A percentile compares a stretch with the other conserved stretches of the same genome.
phyloP scores from a whole-genome alignment of 37 sponge, comb jelly and placozoan species.

The Mnemiopsis leidyi region DNA sequence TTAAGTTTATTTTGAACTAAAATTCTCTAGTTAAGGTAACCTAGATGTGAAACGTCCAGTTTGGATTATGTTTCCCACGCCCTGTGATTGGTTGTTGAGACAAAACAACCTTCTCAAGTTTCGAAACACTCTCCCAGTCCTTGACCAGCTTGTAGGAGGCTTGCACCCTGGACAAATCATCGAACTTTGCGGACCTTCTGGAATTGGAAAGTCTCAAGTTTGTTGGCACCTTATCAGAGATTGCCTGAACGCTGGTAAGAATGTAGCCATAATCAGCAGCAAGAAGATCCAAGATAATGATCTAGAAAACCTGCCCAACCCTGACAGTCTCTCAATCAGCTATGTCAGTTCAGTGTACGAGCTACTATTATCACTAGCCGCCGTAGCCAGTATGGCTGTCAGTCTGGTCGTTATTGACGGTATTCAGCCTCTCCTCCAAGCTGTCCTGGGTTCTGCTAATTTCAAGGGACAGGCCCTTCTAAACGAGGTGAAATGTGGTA shows the following conservation, averaged over 20 bases:
- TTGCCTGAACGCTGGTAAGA: slow-evolving; percentile 7
- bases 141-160: slow-evolving; percentile 23
- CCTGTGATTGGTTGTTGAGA: not conserved
- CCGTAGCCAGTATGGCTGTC: not conserved
- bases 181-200: slow-evolving; percentile 37
- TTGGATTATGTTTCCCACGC: not conserved
- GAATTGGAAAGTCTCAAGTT: not conserved
- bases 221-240: slow-evolving; percentile 16
- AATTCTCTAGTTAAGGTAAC: no score
- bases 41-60: not conserved
- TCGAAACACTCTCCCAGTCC: slow-evolving; percentile 4
- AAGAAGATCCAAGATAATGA: not conserved
- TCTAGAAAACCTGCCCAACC: not conserved
- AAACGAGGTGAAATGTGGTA: not conserved
- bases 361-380: not conserved
- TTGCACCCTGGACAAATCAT: slow-evolving; percentile 45
- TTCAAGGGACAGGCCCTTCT: slow-evolving; percentile 43
- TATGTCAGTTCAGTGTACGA: slow-evolving; percentile 32
- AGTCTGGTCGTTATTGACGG: slow-evolving; percentile 29
- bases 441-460: not conserved
- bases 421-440: slow-evolving; percentile 2
- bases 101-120: slow-evolving; percentile 18
- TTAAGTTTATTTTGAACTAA: no score
- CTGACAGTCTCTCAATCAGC: not conserved
- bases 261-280: not conserved